Percentiles rank a stretch among this genome's conserved stretches.
These are phyloP conservation scores for Geotrupes spiniger DNA, from an alignment of 2,888 invertebrate species.

Conservation along the genomic window DNA sequence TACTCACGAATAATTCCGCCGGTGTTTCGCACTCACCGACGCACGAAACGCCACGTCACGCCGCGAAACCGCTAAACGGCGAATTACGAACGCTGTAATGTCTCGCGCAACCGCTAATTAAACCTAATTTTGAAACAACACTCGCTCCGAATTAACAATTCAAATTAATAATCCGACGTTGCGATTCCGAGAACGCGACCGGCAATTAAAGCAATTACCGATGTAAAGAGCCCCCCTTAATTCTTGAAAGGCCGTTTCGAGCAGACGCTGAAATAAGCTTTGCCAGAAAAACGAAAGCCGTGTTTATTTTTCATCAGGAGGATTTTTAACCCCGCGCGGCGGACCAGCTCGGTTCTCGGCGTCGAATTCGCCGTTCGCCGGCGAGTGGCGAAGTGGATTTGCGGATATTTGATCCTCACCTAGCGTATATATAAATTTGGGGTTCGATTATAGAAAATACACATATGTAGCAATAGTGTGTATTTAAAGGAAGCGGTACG, in stretches of 20 bases:
- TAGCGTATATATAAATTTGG: constrained; percentile 46
- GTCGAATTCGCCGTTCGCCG: constrained; percentile 9
- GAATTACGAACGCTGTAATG: too few relatives aligned
- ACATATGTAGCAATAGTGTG: constrained; percentile 36
- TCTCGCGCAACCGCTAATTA: constrained; percentile 2
- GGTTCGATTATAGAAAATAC: constrained; percentile 50
- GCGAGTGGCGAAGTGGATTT: constrained; percentile 23
- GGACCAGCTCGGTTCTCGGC: constrained; percentile 30
- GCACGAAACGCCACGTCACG: too few relatives aligned
- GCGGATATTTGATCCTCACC: constrained; percentile 46
- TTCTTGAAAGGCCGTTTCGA: constrained; percentile 42
- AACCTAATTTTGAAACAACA: constrained; percentile 5
- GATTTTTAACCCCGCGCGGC: constrained; percentile 46
- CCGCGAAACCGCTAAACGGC: too few relatives aligned
- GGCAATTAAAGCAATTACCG: constrained; percentile 43
- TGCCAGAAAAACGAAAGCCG: constrained; percentile 42
- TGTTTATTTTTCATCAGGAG: constrained; percentile 51
- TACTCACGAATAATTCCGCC: too few relatives aligned
- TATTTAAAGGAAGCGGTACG: constrained; percentile 3
- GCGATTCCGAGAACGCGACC: constrained; percentile 22
- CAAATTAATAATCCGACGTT: constrained; percentile 25
- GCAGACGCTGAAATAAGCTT: constrained; percentile 42
- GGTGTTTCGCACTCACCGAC: too few relatives aligned
- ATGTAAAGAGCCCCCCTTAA: constrained; percentile 34
- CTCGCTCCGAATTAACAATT: constrained; percentile 17